Base-by-base conservation (phyloP, 2,113 vertebrate genomes). In the Hyperoodon ampullatus region DNA sequence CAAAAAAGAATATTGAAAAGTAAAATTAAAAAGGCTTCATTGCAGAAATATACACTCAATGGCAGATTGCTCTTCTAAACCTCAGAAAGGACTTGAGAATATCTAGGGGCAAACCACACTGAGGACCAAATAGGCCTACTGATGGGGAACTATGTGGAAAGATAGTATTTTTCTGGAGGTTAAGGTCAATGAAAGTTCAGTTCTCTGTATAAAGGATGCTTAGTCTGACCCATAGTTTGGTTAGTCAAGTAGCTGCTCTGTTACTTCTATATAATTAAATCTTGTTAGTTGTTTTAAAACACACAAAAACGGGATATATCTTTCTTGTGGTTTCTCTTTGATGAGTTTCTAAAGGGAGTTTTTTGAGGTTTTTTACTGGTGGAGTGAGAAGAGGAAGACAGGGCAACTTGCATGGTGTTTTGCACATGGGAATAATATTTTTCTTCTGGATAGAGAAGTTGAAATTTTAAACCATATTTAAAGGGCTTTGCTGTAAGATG, bases 321-420 rank as follows among this genome's bases (percentile, higher is more conserved):
- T 88, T 90, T 94, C 92, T 85, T 95, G 93, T 96, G 97, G 97
- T 92, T 96, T 93, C 72, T 92, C 97, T 97, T 98, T 98, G 95
- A 93, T 97, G 96, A 86, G 80, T 82, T 93, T 95, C 80, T 89
- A 71, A 94, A 95, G 96, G 65, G 81, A 93, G 68, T 95, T 77
- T 92, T 97, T 97, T 97, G 98, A 96, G 95, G 96, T 80, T 97
- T 97, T 83, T 44, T 95, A 39, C 92, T 97, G n/a, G 35, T 70
- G 44, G 28, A 6, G 28, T 68, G 35, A 68, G 30, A 26, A 93
- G 18, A 74, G 30, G 39, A 92, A 90, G 33, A 72, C n/a, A 90
- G 23, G 93, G 26, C 26, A 91, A 19, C 42, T 90, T 94, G 3
- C 93, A 28, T 93, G 74, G 19, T 92, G 4, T 58, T 83, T 91